These are phyloP conservation scores for Leptocoma aspasia DNA, from an alignment of 2,113 vertebrate genomes.

Conservation along the genomic window DNA sequence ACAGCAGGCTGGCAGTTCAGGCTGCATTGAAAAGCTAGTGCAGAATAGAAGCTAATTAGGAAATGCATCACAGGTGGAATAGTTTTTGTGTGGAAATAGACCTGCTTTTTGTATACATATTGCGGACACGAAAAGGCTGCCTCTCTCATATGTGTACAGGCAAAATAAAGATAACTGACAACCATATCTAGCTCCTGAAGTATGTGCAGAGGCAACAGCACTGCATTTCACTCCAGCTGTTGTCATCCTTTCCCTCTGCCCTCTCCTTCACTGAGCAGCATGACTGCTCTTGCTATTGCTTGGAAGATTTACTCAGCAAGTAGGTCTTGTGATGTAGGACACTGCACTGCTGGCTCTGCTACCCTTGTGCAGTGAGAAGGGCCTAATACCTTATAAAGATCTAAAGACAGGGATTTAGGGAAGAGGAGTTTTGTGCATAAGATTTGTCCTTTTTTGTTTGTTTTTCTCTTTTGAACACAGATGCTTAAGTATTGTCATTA, in stretches of 20 bases:
- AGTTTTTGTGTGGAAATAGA: neutral
- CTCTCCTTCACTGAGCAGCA: slow-evolving; percentile 2
- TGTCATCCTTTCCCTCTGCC: neutral
- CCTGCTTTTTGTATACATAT: neutral
- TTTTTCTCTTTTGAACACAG: neutral
- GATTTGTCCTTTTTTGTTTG: neutral
- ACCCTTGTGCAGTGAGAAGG: neutral
- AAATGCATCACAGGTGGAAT: neutral
- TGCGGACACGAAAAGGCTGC: neutral
- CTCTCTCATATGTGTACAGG: neutral
- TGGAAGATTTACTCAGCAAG: slow-evolving; percentile 24
- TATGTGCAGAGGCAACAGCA: neutral
- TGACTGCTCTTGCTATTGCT: neutral
- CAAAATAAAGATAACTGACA: neutral
- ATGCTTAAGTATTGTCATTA: neutral
- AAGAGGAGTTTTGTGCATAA: neutral
- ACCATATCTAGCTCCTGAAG: neutral
- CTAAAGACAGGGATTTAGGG: neutral
- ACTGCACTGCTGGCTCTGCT: neutral
- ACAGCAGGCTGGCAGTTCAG: neutral
- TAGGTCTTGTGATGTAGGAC: neutral
- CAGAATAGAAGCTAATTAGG: neutral
- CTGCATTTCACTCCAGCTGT: neutral
- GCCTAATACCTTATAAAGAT: neutral
- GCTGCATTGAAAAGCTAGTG: neutral